Percentiles rank a stretch among this genome's conserved stretches.
Evolutionary conservation across 2,113 vertebrate species (phyloP).

Genomic region (Ancistrus triradiatus): DNA sequence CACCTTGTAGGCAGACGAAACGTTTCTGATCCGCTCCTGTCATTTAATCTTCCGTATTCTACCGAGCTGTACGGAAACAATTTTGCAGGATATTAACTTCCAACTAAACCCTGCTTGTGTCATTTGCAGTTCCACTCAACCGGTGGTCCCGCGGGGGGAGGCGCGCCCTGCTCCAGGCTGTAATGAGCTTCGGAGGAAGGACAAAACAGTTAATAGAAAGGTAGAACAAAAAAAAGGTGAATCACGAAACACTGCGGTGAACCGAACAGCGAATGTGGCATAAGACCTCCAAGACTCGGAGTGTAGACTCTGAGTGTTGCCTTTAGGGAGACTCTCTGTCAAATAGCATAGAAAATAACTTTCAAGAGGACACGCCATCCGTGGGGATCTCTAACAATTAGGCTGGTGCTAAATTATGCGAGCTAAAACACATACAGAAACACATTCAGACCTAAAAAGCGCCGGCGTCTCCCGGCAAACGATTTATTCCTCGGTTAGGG

Average conservation of each 20-base stretch:
- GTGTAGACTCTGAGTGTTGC: constrained; percentile 34
- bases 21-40: constrained; percentile 74
- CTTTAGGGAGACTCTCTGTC: constrained; percentile 41
- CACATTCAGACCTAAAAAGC: constrained; percentile 58
- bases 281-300: constrained; percentile 28
- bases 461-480: constrained; percentile 52
- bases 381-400: constrained; percentile 35
- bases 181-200: constrained; percentile 68
- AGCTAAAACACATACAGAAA: constrained; percentile 35
- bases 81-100: constrained; percentile 82
- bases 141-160: constrained; percentile 67
- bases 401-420: constrained; percentile 38
- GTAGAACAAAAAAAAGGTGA: constrained; percentile 51
- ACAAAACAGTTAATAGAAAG: constrained; percentile 59
- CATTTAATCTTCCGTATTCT: constrained; percentile 77
- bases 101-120: constrained; percentile 76
- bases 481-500: constrained; percentile 56
- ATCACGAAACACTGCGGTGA: constrained; percentile 49
- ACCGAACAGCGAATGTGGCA: constrained; percentile 22
- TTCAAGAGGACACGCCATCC: constrained; percentile 33
- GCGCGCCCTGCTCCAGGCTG: constrained; percentile 60
- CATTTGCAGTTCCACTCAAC: constrained; percentile 77
- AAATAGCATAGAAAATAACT: constrained; percentile 41
- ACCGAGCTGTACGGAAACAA: constrained; percentile 69
- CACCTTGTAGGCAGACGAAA: constrained; percentile 73